Evolutionary conservation across 2,888 invertebrate genomes (phyloP).

Genomic region (Metellina segmentata): DNA sequence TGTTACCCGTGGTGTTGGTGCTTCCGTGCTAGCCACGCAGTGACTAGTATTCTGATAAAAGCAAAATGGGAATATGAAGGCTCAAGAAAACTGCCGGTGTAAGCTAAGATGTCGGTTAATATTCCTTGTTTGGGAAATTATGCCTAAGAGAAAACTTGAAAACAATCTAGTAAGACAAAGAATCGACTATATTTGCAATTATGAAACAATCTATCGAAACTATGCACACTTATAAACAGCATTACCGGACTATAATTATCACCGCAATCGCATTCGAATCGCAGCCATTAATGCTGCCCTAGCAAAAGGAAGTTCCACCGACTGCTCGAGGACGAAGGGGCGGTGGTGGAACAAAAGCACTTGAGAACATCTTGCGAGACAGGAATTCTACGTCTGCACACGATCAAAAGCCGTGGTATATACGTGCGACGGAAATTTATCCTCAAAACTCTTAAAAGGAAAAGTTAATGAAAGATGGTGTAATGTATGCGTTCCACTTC

Average conservation of each 20-base stretch:
- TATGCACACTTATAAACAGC: background rate
- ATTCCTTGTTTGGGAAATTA: too few species aligned
- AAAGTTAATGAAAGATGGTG: conserved; percentile 41
- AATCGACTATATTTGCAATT: too few species aligned
- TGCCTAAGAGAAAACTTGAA: too few species aligned
- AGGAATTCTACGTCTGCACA: background rate
- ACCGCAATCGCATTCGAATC: background rate
- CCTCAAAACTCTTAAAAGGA: conserved; percentile 12
- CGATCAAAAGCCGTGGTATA: conserved; percentile 5
- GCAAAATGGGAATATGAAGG: too few species aligned
- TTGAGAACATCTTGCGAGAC: background rate
- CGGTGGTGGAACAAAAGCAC: background rate
- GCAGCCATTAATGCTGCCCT: background rate
- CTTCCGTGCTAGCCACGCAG: too few species aligned
- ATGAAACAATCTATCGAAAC: background rate
- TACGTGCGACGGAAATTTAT: conserved; percentile 20
- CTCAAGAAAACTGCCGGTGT: too few species aligned
- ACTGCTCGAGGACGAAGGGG: background rate
- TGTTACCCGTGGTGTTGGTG: too few species aligned
- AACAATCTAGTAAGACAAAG: too few species aligned
- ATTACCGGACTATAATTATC: background rate
- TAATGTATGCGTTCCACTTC: conserved; percentile 39
- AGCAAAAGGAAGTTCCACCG: background rate
- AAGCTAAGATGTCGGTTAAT: too few species aligned
- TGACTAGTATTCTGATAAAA: too few species aligned